A percentile compares a stretch with the other conserved stretches of the same genome.
Evolutionary conservation across 30 jellyfish, hydroid and myxozoan genomes (phyloP).

Genomic region (Aurelia sp.): DNA sequence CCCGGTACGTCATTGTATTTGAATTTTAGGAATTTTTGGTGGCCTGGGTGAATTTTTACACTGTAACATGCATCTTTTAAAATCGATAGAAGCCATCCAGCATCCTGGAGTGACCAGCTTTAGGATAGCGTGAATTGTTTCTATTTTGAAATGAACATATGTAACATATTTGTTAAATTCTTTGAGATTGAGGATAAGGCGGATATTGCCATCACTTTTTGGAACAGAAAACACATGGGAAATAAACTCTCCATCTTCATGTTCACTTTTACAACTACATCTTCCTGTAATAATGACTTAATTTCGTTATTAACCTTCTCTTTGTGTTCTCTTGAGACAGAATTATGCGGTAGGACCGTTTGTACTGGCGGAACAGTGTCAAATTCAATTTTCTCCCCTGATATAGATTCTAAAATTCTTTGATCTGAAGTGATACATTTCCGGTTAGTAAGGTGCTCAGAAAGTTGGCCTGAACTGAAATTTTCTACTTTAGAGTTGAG

Average conservation of each 20-base stretch:
- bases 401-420: constrained; percentile 29
- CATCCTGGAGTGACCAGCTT: constrained; percentile 40
- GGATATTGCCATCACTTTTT: constrained; percentile 40
- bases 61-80: constrained; percentile 72
- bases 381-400: too few relatives aligned
- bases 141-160: constrained; percentile 49
- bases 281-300: constrained; percentile 4
- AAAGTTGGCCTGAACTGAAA: constrained; percentile 56
- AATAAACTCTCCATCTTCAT: constrained; percentile 51
- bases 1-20: neutral
- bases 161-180: constrained; percentile 15
- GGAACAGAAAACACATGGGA: constrained; percentile 59
- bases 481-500: constrained; percentile 2
- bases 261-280: constrained; percentile 21
- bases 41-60: constrained; percentile 29
- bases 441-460: constrained; percentile 15
- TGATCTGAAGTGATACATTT: constrained; percentile 44
- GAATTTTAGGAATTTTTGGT: constrained; percentile 47
- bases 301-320: constrained; percentile 31
- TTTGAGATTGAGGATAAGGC: constrained; percentile 35
- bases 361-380: constrained; percentile 16
- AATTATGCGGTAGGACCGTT: constrained; percentile 2
- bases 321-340: constrained; percentile 31
- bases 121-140: constrained; percentile 37
- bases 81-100: constrained; percentile 67